Evolutionary conservation across 2,797 vertebrate species (phyloP), one percentile per base, ranked within the genome.

Genomic region (Rhinogobio ventralis): DNA sequence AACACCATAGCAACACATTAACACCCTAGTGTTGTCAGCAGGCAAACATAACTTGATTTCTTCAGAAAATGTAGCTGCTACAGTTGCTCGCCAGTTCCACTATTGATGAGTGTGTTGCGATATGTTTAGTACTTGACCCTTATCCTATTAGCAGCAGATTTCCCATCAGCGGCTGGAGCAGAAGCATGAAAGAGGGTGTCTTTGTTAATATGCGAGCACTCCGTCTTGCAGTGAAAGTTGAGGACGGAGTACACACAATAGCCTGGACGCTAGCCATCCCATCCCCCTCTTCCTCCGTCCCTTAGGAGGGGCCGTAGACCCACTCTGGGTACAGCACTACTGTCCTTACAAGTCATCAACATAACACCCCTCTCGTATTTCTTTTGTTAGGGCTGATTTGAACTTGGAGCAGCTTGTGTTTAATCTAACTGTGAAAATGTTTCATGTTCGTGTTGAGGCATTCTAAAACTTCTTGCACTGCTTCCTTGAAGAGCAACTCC

Each of bases 181-280:
- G 60, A 30, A 28, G 71, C 71, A 20, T 73, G 20, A 82, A 64
- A 11, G 71, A 74, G 8, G 42, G 57, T 89, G 88, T 83, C 72
- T 69, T 81, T 74, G 39, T 85, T 85, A 69, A 85, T 85, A 81
- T 30, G 28, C 25, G 11, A 75, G 71, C 36, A 77, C 66, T 46
- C 51, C 82, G 66, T 82, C 74, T 42, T 64, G 71, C 71, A 71
- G 77, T 73, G 71, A 75, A 71, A 74, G 84, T 71, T 23, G 72
- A 82, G 79, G 81, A 81, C 64, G 4, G 74, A 78, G 28, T 53
- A 71, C 75, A 83, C 83, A 85, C 87, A 86, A 88, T 87, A 69
- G 83, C 53, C 66, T 87, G 85, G 78, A 85, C 7, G n/a, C 46
- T 72, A 30, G 84, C 89, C 87, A 85, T 86, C 85, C 85, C 88